Conservation (phyloP, 2,888 invertebrate species). For the Hydrotaea cyrtoneurina region DNA sequence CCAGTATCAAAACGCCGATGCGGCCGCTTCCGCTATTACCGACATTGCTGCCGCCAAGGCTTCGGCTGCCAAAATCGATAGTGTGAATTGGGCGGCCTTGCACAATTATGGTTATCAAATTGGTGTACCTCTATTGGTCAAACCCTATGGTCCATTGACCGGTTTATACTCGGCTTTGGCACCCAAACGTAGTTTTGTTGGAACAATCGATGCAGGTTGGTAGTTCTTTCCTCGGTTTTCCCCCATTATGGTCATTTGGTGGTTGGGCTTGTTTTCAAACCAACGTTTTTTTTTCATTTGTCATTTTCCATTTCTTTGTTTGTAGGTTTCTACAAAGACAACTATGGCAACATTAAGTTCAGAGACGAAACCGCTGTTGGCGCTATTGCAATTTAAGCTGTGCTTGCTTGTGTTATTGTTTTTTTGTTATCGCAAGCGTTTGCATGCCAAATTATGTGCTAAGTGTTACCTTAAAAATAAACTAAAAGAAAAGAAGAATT, state of each 20-base stretch:
- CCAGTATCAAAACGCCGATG: slow-evolving; percentile 70
- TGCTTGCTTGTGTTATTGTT: background rate
- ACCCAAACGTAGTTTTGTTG: slow-evolving; percentile 77
- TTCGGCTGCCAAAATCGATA: slow-evolving; percentile 74
- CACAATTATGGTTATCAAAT: slow-evolving; percentile 74
- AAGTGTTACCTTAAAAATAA: slow-evolving; percentile 46
- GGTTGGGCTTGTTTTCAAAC: background rate
- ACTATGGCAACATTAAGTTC: slow-evolving; percentile 70
- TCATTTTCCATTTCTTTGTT: slow-evolving; percentile 26
- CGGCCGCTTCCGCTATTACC: slow-evolving; percentile 73
- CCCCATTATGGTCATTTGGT: no score
- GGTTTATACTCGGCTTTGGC: slow-evolving; percentile 75
- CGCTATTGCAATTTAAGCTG: slow-evolving; percentile 72
- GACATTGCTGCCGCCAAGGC: slow-evolving; percentile 75
- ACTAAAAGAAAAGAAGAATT: background rate
- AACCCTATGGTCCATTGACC: slow-evolving; percentile 73
- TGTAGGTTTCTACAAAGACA: slow-evolving; percentile 74
- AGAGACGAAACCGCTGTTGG: slow-evolving; percentile 73
- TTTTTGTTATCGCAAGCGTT: background rate
- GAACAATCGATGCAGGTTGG: slow-evolving; percentile 76
- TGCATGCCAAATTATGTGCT: slow-evolving; percentile 29
- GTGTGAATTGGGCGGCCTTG: slow-evolving; percentile 70
- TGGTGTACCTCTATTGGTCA: slow-evolving; percentile 74
- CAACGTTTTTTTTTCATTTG: background rate
- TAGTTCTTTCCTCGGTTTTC: background rate